These are phyloP conservation scores for Oriolus oriolus DNA, from an alignment of 2,113 vertebrate species.

Conservation along the genomic window DNA sequence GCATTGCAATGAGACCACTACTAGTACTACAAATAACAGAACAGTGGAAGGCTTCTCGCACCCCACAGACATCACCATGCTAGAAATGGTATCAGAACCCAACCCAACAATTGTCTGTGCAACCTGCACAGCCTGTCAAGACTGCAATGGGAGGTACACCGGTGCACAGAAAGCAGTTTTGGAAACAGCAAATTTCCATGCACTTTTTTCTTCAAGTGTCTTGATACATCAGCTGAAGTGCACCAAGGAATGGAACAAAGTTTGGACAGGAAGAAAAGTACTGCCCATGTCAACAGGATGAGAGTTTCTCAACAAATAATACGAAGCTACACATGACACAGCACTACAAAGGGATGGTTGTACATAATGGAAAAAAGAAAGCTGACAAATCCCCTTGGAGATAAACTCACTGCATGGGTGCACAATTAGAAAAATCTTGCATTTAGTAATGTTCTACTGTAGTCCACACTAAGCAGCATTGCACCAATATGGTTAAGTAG, in stretches of 20 bases:
- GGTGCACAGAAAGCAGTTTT: neutral
- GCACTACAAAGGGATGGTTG: neutral
- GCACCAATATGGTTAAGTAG: neutral
- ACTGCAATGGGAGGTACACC: neutral
- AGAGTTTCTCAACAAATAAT: neutral
- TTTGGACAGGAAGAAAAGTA: neutral
- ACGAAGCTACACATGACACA: neutral
- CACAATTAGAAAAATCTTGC: neutral
- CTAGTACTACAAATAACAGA: fast-evolving
- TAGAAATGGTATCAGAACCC: neutral
- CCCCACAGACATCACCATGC: neutral
- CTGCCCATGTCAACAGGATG: neutral
- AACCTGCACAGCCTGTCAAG: neutral
- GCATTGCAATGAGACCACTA: neutral
- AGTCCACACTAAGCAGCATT: neutral
- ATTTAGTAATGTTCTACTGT: neutral
- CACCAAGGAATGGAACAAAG: neutral
- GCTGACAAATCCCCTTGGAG: neutral
- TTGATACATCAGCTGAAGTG: neutral
- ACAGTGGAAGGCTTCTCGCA: neutral
- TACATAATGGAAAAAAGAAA: neutral
- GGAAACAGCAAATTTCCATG: neutral
- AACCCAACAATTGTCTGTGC: neutral
- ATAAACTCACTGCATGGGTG: neutral
- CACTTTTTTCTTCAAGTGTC: neutral